These are phyloP conservation scores for Latheticus oryzae DNA, from an alignment of 2,888 invertebrate genomes.

Conservation along the genomic window DNA sequence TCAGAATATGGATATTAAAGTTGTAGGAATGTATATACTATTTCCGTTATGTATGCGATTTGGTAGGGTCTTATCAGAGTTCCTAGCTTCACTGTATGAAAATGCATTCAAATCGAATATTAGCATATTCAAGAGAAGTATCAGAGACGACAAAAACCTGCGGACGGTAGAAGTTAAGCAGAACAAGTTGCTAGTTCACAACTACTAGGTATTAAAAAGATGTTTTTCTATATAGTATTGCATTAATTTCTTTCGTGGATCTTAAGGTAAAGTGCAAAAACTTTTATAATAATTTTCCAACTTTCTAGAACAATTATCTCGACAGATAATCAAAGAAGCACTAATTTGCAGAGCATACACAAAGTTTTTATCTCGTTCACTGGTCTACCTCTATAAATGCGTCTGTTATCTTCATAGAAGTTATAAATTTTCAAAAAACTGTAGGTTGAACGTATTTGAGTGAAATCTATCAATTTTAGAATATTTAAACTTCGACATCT, in stretches of 20 bases:
- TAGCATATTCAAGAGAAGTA: slow-evolving; percentile 31
- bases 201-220: slow-evolving; percentile 11
- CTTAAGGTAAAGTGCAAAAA: slow-evolving; percentile 6
- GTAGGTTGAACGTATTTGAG: too few relatives aligned
- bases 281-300: slow-evolving; percentile 1
- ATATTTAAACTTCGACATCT: too few relatives aligned
- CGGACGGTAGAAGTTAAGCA: slow-evolving; percentile 14
- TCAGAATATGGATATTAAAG: slow-evolving; percentile 41
- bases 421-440: too few relatives aligned
- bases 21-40: slow-evolving; percentile 36
- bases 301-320: slow-evolving; percentile 6
- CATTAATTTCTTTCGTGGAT: too few relatives aligned
- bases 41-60: slow-evolving; percentile 36
- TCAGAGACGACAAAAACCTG: slow-evolving; percentile 16
- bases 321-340: too few relatives aligned
- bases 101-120: slow-evolving; percentile 34
- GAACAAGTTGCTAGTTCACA: slow-evolving; percentile 9
- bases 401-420: too few relatives aligned
- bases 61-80: slow-evolving; percentile 30
- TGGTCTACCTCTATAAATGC: too few relatives aligned
- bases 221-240: too few relatives aligned
- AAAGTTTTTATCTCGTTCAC: too few relatives aligned
- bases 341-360: too few relatives aligned
- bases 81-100: slow-evolving; percentile 23
- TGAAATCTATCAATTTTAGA: too few relatives aligned